Conservation (phyloP, 2,113 vertebrate genomes). For the Hepsetus odoe region DNA sequence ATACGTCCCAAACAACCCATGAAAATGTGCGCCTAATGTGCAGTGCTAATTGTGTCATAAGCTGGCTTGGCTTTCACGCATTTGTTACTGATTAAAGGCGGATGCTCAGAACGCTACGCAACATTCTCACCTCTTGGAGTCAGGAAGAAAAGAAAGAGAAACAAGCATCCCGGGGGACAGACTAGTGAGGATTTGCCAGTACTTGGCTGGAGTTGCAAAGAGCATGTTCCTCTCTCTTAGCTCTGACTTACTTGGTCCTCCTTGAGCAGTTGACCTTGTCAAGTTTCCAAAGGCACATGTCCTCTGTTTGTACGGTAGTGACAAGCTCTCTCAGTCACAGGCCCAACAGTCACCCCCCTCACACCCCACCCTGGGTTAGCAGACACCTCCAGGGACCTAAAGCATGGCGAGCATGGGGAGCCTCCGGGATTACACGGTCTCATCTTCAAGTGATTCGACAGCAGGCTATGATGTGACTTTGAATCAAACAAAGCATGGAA, state of each 20-base stretch:
- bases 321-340: conserved; percentile 19
- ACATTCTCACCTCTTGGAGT: background rate
- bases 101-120: background rate
- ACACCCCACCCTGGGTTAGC: background rate
- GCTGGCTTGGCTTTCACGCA: conserved; percentile 1
- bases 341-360: background rate
- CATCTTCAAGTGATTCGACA: background rate
- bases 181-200: background rate
- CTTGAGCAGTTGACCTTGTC: conserved; percentile 44
- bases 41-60: conserved; percentile 12
- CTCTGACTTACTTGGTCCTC: conserved; percentile 42
- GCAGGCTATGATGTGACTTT: conserved; percentile 1
- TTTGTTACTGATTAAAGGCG: conserved; percentile 12
- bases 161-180: conserved; percentile 5
- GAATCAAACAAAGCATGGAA: background rate
- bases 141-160: background rate
- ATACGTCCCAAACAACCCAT: conserved; percentile 33
- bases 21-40: background rate
- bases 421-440: background rate
- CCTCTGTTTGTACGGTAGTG: conserved; percentile 31
- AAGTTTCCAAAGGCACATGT: conserved; percentile 9
- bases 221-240: conserved; percentile 4
- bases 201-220: background rate
- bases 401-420: background rate
- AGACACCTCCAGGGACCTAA: background rate